These are phyloP conservation scores for Chauna torquata DNA, from an alignment of 2,113 vertebrate genomes.

Conservation along the genomic window DNA sequence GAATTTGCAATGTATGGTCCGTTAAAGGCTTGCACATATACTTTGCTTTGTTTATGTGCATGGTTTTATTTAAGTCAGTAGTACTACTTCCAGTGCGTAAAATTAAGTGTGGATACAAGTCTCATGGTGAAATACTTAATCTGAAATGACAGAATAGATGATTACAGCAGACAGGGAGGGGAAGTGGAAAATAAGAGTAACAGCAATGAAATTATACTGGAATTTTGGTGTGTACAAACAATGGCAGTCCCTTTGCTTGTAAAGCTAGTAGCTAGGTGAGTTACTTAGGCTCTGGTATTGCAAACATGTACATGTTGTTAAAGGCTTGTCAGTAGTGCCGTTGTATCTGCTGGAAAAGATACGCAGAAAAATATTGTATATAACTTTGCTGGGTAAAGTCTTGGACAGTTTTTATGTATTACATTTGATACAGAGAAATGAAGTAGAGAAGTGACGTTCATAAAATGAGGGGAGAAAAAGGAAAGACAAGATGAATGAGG, in stretches of 20 bases:
- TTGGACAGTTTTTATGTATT: neutral
- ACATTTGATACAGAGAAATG: neutral
- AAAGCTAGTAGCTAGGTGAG: neutral
- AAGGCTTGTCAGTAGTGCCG: neutral
- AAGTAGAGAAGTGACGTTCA: neutral
- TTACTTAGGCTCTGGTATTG: neutral
- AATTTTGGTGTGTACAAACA: neutral
- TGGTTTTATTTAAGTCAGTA: neutral
- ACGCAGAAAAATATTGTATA: neutral
- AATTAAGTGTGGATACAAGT: neutral
- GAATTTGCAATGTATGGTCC: neutral
- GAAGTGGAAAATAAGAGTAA: conserved; percentile 29
- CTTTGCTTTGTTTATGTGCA: neutral
- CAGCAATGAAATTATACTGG: conserved; percentile 10
- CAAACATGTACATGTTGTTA: neutral
- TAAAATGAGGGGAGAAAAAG: neutral
- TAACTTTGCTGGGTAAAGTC: neutral
- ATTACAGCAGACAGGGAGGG: neutral
- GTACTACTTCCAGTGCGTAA: neutral
- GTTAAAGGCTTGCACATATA: neutral
- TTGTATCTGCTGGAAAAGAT: neutral
- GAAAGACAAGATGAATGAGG: neutral
- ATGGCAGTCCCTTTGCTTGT: neutral
- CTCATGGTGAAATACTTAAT: neutral
- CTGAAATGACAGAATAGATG: neutral